A percentile compares a stretch with the other conserved stretches of the same genome.
Evolutionary conservation across 2,797 vertebrate genomes (phyloP).

Genomic region (Octomys mimax): DNA sequence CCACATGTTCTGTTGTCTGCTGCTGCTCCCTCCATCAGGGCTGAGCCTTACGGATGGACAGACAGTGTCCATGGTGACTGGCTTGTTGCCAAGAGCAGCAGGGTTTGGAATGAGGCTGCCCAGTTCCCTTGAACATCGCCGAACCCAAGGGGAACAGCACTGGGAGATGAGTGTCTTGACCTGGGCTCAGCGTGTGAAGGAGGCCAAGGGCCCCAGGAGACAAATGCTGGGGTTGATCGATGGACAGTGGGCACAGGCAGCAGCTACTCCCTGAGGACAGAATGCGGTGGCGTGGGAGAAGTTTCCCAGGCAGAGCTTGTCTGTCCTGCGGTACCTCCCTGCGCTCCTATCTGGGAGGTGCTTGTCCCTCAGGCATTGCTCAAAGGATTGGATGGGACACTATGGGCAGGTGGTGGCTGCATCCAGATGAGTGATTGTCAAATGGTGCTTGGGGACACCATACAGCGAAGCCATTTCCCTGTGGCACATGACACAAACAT

Average conservation of each 20-base stretch:
- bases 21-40: not conserved
- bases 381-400: not conserved
- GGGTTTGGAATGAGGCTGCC: not conserved
- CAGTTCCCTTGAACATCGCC: not conserved
- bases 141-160: not conserved
- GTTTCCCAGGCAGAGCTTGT: too few species aligned
- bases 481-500: fast-evolving
- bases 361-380: not conserved
- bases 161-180: not conserved
- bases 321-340: too few species aligned
- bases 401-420: fast-evolving
- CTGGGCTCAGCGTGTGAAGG: not conserved
- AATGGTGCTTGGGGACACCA: not conserved
- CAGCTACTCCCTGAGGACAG: not conserved
- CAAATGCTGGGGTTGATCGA: not conserved
- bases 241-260: too few species aligned
- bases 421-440: not conserved
- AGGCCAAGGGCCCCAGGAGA: not conserved
- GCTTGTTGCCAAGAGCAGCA: not conserved
- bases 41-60: fast-evolving
- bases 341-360: not conserved
- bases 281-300: not conserved
- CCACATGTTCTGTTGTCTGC: too few species aligned
- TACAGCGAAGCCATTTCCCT: fast-evolving
- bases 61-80: not conserved